phyloP scores from a whole-genome alignment of 2,888 invertebrate species.

The Ornithoptera priamus region DNA sequence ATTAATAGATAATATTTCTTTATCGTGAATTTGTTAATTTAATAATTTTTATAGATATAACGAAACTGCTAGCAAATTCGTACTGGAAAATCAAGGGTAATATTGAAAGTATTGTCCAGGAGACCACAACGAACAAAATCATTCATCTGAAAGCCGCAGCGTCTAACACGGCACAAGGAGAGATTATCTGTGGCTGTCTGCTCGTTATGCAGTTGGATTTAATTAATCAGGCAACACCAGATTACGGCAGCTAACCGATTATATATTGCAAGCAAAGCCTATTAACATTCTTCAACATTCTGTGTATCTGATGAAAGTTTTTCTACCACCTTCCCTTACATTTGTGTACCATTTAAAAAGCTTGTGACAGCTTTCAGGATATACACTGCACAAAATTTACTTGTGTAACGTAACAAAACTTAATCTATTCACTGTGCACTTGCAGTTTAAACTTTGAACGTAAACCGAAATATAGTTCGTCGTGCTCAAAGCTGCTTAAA shows the following conservation, averaged over 20 bases:
- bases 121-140: not conserved
- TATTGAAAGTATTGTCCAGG: not conserved
- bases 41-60: too few species aligned
- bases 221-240: not conserved
- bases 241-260: not conserved
- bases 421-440: not conserved
- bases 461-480: not conserved
- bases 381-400: not conserved
- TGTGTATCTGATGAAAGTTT: too few species aligned
- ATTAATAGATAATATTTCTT: too few species aligned
- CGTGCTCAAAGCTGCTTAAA: not conserved
- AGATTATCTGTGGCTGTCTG: not conserved
- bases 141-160: not conserved
- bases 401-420: not conserved
- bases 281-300: not conserved
- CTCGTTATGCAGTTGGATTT: not conserved
- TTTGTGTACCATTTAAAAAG: too few species aligned
- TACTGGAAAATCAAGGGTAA: not conserved
- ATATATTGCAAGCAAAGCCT: not conserved
- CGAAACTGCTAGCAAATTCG: not conserved
- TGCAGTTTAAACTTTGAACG: not conserved
- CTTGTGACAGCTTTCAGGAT: too few species aligned
- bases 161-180: not conserved
- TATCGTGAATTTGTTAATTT: too few species aligned
- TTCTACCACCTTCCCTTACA: too few species aligned